These are phyloP conservation scores for Helleia helle DNA, from an alignment of 2,888 invertebrate species.

Conservation along the genomic window DNA sequence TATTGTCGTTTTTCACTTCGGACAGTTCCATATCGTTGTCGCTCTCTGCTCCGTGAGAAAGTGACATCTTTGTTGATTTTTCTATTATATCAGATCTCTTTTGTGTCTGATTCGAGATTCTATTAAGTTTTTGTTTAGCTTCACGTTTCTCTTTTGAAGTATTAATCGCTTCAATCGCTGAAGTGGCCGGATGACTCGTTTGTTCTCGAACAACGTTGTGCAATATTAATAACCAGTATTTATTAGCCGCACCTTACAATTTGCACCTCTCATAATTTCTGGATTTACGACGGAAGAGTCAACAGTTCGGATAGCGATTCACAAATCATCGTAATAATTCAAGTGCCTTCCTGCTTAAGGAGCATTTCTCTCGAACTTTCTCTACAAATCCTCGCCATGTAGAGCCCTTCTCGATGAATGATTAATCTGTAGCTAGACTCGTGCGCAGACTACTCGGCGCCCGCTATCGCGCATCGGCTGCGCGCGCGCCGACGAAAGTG, in stretches of 20 bases:
- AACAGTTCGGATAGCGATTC: constrained; percentile 2
- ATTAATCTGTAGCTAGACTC: constrained; percentile 46
- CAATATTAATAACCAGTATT: no score
- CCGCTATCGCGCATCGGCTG: constrained; percentile 43
- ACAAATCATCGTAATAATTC: constrained; percentile 7
- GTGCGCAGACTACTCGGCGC: constrained; percentile 58
- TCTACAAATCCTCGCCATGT: constrained; percentile 28
- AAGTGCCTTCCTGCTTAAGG: constrained; percentile 14
- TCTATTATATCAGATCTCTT: constrained; percentile 26
- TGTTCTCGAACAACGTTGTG: no score
- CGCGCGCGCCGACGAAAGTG: constrained; percentile 63
- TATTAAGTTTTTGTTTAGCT: constrained; percentile 23
- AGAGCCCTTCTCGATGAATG: constrained; percentile 32
- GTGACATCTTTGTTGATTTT: constrained; percentile 46
- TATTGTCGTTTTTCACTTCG: constrained; percentile 43
- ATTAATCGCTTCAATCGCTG: constrained; percentile 6
- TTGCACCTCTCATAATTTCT: constrained; percentile 1
- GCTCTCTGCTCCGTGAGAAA: constrained; percentile 40
- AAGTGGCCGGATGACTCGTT: no score
- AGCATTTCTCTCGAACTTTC: constrained; percentile 28
- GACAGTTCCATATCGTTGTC: constrained; percentile 34
- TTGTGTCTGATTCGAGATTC: constrained; percentile 19
- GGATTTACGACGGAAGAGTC: not conserved
- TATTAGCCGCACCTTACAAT: not conserved
- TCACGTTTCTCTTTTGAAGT: constrained; percentile 22